Evolutionary conservation across 2,797 vertebrate genomes (phyloP), one percentile per base, ranked within the genome.

Genomic region (Tapirus indicus): DNA sequence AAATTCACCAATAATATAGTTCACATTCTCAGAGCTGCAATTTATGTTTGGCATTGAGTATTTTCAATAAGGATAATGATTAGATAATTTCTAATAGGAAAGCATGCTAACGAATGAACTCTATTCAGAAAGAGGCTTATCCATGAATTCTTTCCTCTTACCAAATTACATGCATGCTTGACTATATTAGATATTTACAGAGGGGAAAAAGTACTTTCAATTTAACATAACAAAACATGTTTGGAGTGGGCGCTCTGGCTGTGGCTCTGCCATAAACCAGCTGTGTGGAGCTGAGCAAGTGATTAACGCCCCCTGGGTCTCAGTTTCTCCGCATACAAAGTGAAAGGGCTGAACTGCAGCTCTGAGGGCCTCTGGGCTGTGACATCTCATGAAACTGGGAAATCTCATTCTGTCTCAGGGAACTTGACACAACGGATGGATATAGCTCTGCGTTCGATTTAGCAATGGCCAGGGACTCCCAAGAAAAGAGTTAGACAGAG

Each of bases 111-210:
- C 74, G 77, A 90, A 83, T 58, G 56, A 27, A 82, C 92, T 89
- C 35, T 58, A 74, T 83, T 94, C 56, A 87, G 41, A 91, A 95
- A 68, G 88, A 90, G 74, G 13, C 29, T 97, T 92, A 64, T 75
- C 96, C 79, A 92, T 82, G 91, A 96, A 86, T 83, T 94, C 41
- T 94, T 94, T 66, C 75, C 78, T 85, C 56, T 84, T 78, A 90
- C 56, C 47, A 95, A 97, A 95, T 88, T 41, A 92, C 29, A 92
- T n/a, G 29, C 80, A 75, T 69, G 62, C 84, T 85, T 94, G 32
- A 38, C 32, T 88, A 27, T 68, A 94, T 87, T 44, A 97, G 79
- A 72, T 90, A 90, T 68, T 96, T 94, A 92, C 35, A 56, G 38
- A 69, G 18, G 8, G 17, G 23, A 6, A 41, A 47, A 79, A 87